A percentile compares a stretch with the other conserved stretches of the same genome.
phyloP scores from a whole-genome alignment of 1,140 invertebrate species.

The Drosophila persimilis region DNA sequence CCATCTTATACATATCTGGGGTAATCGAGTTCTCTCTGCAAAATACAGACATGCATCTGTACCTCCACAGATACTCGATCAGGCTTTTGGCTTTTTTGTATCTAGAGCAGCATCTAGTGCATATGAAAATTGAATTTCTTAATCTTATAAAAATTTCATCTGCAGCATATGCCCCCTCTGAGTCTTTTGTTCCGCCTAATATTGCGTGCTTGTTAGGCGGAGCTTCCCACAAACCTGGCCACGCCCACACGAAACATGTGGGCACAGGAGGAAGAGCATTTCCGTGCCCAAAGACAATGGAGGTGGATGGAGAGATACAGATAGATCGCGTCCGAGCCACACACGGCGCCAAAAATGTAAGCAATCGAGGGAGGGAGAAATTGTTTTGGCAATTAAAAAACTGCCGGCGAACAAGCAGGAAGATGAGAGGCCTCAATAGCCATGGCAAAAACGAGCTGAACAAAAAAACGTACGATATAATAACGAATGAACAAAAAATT shows the following conservation, averaged over 20 bases:
- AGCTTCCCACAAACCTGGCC: slow-evolving; percentile 41
- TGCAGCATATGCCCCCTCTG: too few relatives aligned
- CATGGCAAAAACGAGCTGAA: slow-evolving; percentile 47
- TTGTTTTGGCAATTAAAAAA: slow-evolving; percentile 75
- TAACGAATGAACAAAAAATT: slow-evolving; percentile 47
- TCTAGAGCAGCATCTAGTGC: too few relatives aligned
- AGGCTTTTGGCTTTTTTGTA: too few relatives aligned
- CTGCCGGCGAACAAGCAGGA: slow-evolving; percentile 50
- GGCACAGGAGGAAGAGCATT: slow-evolving; percentile 46
- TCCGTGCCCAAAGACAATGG: slow-evolving; percentile 59
- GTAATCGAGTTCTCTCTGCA: too few relatives aligned
- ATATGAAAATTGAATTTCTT: too few relatives aligned
- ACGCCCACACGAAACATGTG: slow-evolving; percentile 24
- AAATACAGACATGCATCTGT: too few relatives aligned
- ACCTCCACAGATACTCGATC: too few relatives aligned
- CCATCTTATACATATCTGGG: too few relatives aligned
- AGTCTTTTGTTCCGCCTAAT: too few relatives aligned
- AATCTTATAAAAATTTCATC: too few relatives aligned
- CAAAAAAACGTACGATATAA: slow-evolving; percentile 2
- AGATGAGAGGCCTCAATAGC: slow-evolving; percentile 54
- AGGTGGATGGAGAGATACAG: slow-evolving; percentile 4
- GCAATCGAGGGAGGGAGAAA: slow-evolving; percentile 23
- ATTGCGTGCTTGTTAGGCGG: slow-evolving; percentile 36
- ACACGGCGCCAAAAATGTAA: slow-evolving; percentile 55
- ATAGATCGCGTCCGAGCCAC: slow-evolving; percentile 29